Evolutionary conservation across 1,140 invertebrate genomes (phyloP).

Genomic region (Centruroides vittatus): DNA sequence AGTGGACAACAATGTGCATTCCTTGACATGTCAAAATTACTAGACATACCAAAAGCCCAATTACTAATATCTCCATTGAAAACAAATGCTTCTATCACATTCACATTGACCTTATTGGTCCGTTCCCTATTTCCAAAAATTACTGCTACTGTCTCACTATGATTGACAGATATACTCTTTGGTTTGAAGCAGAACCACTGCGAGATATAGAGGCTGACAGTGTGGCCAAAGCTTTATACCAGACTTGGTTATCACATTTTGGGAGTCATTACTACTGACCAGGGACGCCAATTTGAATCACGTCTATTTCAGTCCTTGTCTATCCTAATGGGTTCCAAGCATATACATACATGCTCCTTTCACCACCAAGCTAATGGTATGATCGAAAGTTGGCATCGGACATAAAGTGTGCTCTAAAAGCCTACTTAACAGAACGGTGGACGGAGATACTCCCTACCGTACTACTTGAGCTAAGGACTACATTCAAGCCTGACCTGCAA

Average conservation of each 20-base stretch:
- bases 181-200: too few species aligned
- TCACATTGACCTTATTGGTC: too few species aligned
- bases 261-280: conserved; percentile 29
- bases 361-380: conserved; percentile 20
- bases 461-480: too few species aligned
- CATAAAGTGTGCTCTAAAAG: too few species aligned
- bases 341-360: conserved; percentile 15
- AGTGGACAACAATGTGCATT: not conserved
- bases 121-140: too few species aligned
- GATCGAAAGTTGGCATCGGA: too few species aligned
- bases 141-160: too few species aligned
- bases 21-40: not conserved
- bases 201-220: conserved; percentile 18
- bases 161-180: too few species aligned
- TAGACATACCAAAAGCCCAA: not conserved
- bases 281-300: conserved; percentile 28
- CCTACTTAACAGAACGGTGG: too few species aligned
- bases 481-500: too few species aligned
- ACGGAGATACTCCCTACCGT: too few species aligned
- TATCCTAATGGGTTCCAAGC: conserved; percentile 12
- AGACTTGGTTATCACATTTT: conserved; percentile 28
- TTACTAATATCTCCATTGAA: not conserved
- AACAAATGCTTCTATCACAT: not conserved
- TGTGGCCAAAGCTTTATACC: conserved; percentile 22
- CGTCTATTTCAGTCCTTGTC: not conserved